Evolutionary conservation across 2,113 vertebrate species (phyloP), one percentile per base, ranked within the genome.

Genomic region (Sakesphorus luctuosus): DNA sequence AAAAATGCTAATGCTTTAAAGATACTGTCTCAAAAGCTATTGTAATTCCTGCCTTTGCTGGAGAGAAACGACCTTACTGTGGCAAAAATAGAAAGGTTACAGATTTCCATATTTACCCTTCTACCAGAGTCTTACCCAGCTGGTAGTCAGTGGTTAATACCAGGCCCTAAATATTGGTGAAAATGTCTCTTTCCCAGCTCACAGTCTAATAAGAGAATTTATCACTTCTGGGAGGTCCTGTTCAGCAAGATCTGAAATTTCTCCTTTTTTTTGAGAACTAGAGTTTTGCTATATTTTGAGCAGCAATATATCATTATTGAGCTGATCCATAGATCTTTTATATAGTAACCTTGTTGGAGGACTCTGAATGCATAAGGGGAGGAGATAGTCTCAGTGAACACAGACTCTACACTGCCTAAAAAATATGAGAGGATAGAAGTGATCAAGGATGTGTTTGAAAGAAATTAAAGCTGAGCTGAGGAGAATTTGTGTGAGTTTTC

Each of bases 1-100:
- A 87, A 95, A 92, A 89, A 84, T 67, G 35, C 4, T 56, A 71
- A 67, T 83, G 56, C 44, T 73, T 90, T 69, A 55, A 90, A 90
- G 71, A 29, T 55, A 80, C 46, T 40, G 24, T 56, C 89, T 94
- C 73, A 68, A 81, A 88, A 92, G 24, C 65, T 79, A 46, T 52
- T 88, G 50, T 55, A 81, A 65, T 47, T 90, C 52, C 75, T 89
- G 56, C 46, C 38, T 86, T 91, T 84, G 40, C 75, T 84, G 47
- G 55, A 73, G 72, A 86, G n/a, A 90, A 84, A 88, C 59, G 52
- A 69, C 25, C 18, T 75, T 92, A 68, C 53, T 24, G 0, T 72
- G 69, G 28, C 9, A 80, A 71, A 76, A 68, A 69, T n/a, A 16
- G 69, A 80, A 71, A 85, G 44, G 56, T 82, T 94, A 87, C n/a